phyloP scores from a whole-genome alignment of 2,888 invertebrate species.

The Lingula anatina region DNA sequence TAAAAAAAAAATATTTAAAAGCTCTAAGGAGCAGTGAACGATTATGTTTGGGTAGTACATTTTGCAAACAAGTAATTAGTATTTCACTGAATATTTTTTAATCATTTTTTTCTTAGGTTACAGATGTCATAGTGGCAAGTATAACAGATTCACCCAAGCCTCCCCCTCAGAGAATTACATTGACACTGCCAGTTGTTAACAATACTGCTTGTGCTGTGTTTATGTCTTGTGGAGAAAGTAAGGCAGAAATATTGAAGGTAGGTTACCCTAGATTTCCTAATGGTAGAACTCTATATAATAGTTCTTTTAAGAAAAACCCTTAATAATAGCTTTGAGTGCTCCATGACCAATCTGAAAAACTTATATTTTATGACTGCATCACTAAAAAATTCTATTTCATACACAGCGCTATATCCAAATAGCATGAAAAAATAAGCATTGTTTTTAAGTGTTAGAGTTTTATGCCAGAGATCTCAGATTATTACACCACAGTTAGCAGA shows the following conservation, averaged over 20 bases:
- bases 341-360: too few relatives aligned
- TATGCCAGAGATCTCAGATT: too few relatives aligned
- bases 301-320: too few relatives aligned
- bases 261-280: not conserved
- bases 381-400: not conserved
- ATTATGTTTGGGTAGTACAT: too few relatives aligned
- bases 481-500: too few relatives aligned
- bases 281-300: not conserved
- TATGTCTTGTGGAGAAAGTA: conserved; percentile 75
- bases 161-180: conserved; percentile 81
- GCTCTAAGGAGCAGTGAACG: too few relatives aligned
- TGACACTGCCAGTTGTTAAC: conserved; percentile 87
- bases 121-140: conserved; percentile 65
- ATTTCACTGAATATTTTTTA: too few relatives aligned
- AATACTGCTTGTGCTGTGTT: conserved; percentile 78
- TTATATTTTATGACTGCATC: not conserved
- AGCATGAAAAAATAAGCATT: too few relatives aligned
- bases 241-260: conserved; percentile 62
- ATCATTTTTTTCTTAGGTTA: conserved; percentile 51
- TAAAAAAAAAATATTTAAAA: not conserved
- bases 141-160: conserved; percentile 95
- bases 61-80: too few relatives aligned
- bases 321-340: too few relatives aligned
- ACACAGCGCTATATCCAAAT: too few relatives aligned
- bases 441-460: too few relatives aligned